Base-by-base conservation (phyloP, 2,113 vertebrate genomes). In the Corydoras maculifer region DNA sequence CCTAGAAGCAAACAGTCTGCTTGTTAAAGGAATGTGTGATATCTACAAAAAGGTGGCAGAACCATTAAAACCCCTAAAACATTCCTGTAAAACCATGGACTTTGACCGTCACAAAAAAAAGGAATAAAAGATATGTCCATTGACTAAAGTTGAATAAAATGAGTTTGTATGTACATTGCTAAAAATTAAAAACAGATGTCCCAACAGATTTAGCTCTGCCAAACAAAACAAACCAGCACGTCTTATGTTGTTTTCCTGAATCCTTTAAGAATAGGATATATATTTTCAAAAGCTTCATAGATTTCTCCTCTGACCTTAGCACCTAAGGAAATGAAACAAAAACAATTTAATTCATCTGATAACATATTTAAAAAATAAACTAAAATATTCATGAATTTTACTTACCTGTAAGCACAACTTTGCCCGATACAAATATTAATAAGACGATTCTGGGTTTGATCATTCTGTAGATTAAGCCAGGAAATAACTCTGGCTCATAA, bases 201-300 rank as follows among this genome's bases (percentile, higher is more conserved):
- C 25, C 18, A 31, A 13, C 63, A 66, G 69, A 66, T 15, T 64
- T 72, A 35, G 65, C 70, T 63, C 64, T 51, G 54, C n/a, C 67
- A 75, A 76, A 67, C 62, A 79, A 60, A 14, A 58, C 2, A 6
- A 61, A 32, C 65, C 35, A 30, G 13, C 29, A 67, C 3, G 63
- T 32, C 71, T 91, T 95, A 99, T 80, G 96, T 97, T 0, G 95
- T 98, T 84, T 99, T 99, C 78, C 94, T 87, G 86, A 99, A 99
- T 76, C 97, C 96, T 90, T 99, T 99, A 77, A 99, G 89, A 83
- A 99, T 99, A 25, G 97, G 97, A 84, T 99, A 99, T 82, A 99
- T 99, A 80, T 99, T 99, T 88, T 99, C 97, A 91, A 99, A 99
- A 0, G 97, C 97, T 88, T 99, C 96, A 15, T 99, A 99, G 81